Evolutionary conservation across 1,140 invertebrate genomes (phyloP).

Genomic region (Nasonia vitripennis): DNA sequence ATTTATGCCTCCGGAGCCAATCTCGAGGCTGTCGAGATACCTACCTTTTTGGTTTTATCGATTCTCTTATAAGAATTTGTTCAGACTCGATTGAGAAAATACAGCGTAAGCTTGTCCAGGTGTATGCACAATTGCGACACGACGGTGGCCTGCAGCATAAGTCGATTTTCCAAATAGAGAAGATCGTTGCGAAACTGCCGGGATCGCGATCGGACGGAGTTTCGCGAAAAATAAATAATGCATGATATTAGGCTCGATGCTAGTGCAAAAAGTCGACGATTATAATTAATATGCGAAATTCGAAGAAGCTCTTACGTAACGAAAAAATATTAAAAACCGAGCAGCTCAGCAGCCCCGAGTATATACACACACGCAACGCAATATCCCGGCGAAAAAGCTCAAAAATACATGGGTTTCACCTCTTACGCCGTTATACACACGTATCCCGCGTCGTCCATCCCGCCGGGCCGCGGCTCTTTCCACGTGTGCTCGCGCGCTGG

Average conservation of each 20-base stretch:
- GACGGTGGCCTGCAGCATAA: neutral
- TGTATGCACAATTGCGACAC: neutral
- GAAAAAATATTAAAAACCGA: too few species aligned
- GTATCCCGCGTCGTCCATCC: neutral
- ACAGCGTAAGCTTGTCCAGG: neutral
- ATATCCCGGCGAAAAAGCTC: conserved; percentile 25
- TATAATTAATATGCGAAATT: conserved; percentile 8
- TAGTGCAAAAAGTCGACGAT: neutral
- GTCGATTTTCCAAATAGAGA: neutral
- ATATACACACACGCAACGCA: too few species aligned
- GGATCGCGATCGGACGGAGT: neutral
- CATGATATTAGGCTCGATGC: neutral
- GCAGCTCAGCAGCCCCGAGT: too few species aligned
- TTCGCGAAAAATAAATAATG: conserved; percentile 27
- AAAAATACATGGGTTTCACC: conserved; percentile 70
- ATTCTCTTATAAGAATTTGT: too few species aligned
- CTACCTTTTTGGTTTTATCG: neutral
- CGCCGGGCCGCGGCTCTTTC: neutral
- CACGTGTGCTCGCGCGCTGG: conserved; percentile 33
- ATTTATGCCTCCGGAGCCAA: conserved; percentile 10
- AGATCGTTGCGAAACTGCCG: neutral
- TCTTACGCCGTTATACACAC: conserved; percentile 60
- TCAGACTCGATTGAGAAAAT: neutral
- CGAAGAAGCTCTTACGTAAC: neutral
- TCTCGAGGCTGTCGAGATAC: too few species aligned